Evolutionary conservation across 2,113 vertebrate species (phyloP).

Genomic region (Burhinus oedicnemus): DNA sequence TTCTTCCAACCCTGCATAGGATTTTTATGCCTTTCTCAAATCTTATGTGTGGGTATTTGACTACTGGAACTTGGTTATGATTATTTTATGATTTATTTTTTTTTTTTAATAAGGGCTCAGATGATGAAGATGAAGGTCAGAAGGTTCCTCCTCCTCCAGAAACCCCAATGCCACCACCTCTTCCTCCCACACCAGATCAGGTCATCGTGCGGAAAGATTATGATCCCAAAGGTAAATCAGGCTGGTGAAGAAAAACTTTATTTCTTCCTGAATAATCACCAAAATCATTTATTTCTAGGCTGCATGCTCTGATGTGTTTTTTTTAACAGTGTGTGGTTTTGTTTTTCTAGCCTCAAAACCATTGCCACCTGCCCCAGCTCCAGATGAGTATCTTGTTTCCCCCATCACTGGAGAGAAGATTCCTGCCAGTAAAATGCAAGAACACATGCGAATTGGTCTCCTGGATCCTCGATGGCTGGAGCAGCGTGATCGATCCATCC

Average conservation of each 20-base stretch:
- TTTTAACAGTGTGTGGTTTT: background rate
- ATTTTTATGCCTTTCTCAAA: background rate
- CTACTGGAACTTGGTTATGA: background rate
- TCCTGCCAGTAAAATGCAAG: conserved; percentile 98
- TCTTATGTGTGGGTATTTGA: background rate
- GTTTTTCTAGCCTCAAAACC: conserved; percentile 87
- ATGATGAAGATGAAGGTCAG: conserved; percentile 93
- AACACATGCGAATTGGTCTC: conserved; percentile 98
- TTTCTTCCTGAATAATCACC: background rate
- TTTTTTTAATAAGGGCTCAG: conserved; percentile 84
- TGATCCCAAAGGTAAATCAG: conserved; percentile 90
- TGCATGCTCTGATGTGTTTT: background rate
- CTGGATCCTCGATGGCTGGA: conserved; percentile 98
- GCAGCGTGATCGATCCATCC: conserved; percentile 93
- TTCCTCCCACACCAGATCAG: conserved; percentile 96
- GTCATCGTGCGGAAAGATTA: conserved; percentile 99
- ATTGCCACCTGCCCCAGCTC: conserved; percentile 74
- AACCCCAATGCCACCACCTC: conserved; percentile 93
- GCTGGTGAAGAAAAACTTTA: background rate
- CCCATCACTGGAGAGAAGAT: conserved; percentile 98
- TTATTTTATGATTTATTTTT: background rate
- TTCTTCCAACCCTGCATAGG: background rate
- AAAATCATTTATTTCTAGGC: background rate
- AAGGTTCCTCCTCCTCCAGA: conserved; percentile 94
- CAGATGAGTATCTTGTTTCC: conserved; percentile 95